A percentile compares a stretch with the other conserved stretches of the same genome.
Conservation (phyloP, 2,113 vertebrate species). For the Actinemys pallida region DNA sequence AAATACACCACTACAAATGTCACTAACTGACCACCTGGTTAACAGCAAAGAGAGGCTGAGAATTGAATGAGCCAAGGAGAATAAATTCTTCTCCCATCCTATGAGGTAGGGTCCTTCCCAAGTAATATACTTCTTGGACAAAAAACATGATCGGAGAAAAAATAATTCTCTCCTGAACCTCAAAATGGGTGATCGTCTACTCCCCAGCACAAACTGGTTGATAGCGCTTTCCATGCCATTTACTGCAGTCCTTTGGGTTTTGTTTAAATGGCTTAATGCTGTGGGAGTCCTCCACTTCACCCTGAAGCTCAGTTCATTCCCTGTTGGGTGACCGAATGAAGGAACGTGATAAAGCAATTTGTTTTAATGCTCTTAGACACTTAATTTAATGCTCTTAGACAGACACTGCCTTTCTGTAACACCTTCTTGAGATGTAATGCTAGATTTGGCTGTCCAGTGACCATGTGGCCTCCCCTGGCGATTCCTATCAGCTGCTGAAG, state of each 20-base stretch:
- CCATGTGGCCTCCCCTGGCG: background rate
- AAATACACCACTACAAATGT: background rate
- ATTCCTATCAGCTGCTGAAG: background rate
- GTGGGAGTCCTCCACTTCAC: background rate
- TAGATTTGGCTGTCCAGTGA: rapidly evolving
- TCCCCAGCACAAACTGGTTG: background rate
- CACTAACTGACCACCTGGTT: background rate
- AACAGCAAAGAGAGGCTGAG: background rate
- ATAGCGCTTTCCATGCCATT: background rate
- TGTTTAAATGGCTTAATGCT: constrained; percentile 44
- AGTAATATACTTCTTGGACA: background rate
- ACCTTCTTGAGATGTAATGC: background rate
- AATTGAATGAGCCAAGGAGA: background rate
- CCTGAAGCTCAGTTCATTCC: constrained; percentile 46
- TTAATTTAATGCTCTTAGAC: background rate
- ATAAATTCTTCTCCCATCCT: constrained; percentile 4
- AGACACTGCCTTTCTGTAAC: background rate
- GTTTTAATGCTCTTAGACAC: background rate
- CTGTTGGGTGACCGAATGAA: rapidly evolving
- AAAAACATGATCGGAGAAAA: constrained; percentile 1
- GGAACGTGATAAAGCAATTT: background rate
- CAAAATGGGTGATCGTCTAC: background rate
- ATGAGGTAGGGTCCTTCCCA: background rate
- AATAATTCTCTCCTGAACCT: background rate
- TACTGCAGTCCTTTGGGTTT: background rate